phyloP scores from a whole-genome alignment of 2,113 vertebrate species.

The Myrmecobius fasciatus region DNA sequence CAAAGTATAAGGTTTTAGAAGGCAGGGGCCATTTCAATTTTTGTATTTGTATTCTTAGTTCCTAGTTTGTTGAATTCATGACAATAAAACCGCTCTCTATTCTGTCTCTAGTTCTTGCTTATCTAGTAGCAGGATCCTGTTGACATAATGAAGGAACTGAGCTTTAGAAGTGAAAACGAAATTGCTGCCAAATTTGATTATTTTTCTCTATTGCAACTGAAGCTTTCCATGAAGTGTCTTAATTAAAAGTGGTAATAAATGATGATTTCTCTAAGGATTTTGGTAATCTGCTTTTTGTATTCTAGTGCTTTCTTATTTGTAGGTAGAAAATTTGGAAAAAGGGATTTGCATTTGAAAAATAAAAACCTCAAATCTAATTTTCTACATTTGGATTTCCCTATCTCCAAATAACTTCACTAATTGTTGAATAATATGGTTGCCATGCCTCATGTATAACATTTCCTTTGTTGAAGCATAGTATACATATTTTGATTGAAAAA shows the following conservation, averaged over 20 bases:
- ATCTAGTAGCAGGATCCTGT: neutral
- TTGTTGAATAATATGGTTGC: slow-evolving; percentile 3
- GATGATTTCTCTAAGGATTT: slow-evolving; percentile 25
- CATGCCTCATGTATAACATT: neutral
- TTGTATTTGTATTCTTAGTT: neutral
- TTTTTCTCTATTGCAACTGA: neutral
- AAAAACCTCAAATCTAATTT: slow-evolving; percentile 10
- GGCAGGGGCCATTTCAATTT: neutral
- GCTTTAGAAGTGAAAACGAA: slow-evolving; percentile 14
- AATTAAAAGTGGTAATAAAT: slow-evolving; percentile 13
- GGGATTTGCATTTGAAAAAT: neutral
- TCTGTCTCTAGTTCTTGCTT: neutral
- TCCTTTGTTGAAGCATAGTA: slow-evolving; percentile 7
- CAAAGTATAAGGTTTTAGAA: neutral
- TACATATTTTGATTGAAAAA: neutral
- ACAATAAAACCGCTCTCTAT: neutral
- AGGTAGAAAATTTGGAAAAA: slow-evolving; percentile 12
- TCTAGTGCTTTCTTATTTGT: slow-evolving; percentile 11
- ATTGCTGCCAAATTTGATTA: neutral
- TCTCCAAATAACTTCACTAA: neutral
- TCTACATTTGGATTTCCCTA: neutral
- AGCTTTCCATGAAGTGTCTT: neutral
- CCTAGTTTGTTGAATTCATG: neutral
- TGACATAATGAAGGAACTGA: neutral
- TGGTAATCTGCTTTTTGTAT: neutral